These are phyloP conservation scores for Antheraea pernyi DNA, from an alignment of 1,140 invertebrate species.

Conservation along the genomic window DNA sequence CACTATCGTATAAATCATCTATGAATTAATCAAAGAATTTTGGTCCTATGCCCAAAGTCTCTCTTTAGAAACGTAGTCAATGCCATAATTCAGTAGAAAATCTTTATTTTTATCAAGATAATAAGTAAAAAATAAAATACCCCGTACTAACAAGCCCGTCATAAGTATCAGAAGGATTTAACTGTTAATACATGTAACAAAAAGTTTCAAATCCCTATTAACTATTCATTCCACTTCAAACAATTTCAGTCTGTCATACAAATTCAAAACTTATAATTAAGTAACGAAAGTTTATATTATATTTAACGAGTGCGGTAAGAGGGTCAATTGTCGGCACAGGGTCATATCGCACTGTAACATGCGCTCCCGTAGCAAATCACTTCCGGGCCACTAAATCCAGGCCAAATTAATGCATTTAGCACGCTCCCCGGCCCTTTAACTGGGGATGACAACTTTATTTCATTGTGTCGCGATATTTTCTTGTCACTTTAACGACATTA, in stretches of 20 bases:
- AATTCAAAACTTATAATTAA: conserved; percentile 13
- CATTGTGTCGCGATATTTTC: conserved; percentile 72
- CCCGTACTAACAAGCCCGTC: conserved; percentile 22
- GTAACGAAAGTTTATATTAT: conserved; percentile 49
- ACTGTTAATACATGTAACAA: conserved; percentile 48
- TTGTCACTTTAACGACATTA: conserved; percentile 62
- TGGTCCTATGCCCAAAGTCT: too few species aligned
- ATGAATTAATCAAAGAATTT: too few species aligned
- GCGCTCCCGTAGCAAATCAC: conserved; percentile 77
- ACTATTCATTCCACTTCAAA: conserved; percentile 43
- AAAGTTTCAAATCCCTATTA: conserved; percentile 43
- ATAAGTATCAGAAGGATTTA: conserved; percentile 48
- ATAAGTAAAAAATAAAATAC: background rate
- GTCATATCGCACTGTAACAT: conserved; percentile 60
- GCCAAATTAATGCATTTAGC: conserved; percentile 78
- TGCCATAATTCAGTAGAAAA: too few species aligned
- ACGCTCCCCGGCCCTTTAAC: conserved; percentile 58
- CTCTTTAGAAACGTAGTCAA: too few species aligned
- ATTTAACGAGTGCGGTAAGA: conserved; percentile 48
- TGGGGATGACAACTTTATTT: conserved; percentile 77
- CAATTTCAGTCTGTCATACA: background rate
- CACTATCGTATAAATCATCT: too few species aligned
- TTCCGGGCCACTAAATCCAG: conserved; percentile 77
- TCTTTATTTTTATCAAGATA: background rate
- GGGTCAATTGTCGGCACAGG: conserved; percentile 58